These are phyloP conservation scores for Diarsia dahlii DNA, from an alignment of 2,888 invertebrate genomes.

Conservation along the genomic window DNA sequence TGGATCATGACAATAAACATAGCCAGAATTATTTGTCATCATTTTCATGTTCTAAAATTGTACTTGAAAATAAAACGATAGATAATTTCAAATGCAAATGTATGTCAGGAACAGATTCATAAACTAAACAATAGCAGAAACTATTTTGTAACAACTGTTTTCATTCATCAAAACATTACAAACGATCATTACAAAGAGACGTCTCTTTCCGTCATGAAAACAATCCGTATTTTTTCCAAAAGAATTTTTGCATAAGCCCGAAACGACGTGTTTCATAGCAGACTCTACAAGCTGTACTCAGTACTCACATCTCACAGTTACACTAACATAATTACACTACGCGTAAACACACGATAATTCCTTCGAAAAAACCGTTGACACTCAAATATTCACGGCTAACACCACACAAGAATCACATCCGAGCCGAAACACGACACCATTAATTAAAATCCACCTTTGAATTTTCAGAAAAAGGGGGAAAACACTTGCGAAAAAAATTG, in stretches of 20 bases:
- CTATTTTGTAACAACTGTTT: neutral
- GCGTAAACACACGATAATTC: slow-evolving; percentile 64
- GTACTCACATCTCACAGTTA: slow-evolving; percentile 63
- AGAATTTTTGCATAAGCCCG: slow-evolving; percentile 50
- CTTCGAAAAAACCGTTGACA: slow-evolving; percentile 66
- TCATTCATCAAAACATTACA: slow-evolving; percentile 1
- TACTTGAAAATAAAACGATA: neutral
- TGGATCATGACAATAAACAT: neutral
- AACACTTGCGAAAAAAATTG: slow-evolving; percentile 65
- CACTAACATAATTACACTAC: slow-evolving; percentile 68
- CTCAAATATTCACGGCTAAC: slow-evolving; percentile 66
- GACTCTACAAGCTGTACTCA: slow-evolving; percentile 52
- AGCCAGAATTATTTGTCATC: neutral
- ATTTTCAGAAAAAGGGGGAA: slow-evolving; percentile 66
- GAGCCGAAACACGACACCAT: slow-evolving; percentile 75
- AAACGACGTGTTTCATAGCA: slow-evolving; percentile 50
- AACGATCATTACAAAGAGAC: slow-evolving; percentile 2
- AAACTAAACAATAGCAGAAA: neutral
- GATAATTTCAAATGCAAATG: slow-evolving; percentile 43
- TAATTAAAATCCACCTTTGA: slow-evolving; percentile 82
- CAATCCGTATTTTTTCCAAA: slow-evolving; percentile 30
- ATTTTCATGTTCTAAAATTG: neutral
- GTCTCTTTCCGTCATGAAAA: slow-evolving; percentile 33
- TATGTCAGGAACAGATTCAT: slow-evolving; percentile 28
- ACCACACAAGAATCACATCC: slow-evolving; percentile 69